phyloP scores from a whole-genome alignment of 64 coral and sea anemone genomes.

The Actinia tenebrosa region DNA sequence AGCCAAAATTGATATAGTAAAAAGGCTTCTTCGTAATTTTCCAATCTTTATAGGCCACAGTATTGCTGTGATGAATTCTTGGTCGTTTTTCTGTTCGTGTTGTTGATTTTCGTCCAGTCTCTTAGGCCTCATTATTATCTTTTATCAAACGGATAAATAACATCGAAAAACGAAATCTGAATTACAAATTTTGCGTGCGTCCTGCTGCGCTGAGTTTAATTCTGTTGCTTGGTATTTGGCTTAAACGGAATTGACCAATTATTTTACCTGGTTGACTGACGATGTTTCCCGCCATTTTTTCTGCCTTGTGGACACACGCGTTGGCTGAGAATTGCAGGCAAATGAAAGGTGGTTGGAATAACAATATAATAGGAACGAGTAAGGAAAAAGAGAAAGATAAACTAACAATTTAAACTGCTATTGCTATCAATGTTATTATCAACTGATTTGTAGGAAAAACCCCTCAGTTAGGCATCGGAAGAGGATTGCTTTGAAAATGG shows the following conservation, averaged over 20 bases:
- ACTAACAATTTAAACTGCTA: too few species aligned
- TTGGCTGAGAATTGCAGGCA: not conserved
- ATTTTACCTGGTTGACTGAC: not conserved
- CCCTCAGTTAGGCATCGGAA: too few species aligned
- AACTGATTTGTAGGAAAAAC: too few species aligned
- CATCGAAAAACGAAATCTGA: not conserved
- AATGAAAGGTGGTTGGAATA: not conserved
- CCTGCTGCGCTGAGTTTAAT: not conserved
- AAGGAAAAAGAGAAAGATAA: not conserved
- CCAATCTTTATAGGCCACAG: not conserved
- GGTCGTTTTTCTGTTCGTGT: not conserved
- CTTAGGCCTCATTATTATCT: not conserved
- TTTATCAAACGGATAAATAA: not conserved
- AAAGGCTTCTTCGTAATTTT: not conserved
- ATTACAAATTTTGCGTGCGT: conserved; percentile 6
- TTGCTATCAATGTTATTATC: too few species aligned
- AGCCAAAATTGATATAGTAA: not conserved
- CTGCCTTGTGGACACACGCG: not conserved
- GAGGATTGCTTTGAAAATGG: too few species aligned
- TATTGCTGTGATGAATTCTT: not conserved
- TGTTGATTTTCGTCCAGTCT: not conserved
- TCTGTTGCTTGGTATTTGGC: not conserved
- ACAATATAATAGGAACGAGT: not conserved
- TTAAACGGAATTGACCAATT: not conserved
- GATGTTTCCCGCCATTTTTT: not conserved